A percentile compares a stretch with the other conserved stretches of the same genome.
phyloP scores from a whole-genome alignment of 2,113 vertebrate genomes.

The Serinus canaria region DNA sequence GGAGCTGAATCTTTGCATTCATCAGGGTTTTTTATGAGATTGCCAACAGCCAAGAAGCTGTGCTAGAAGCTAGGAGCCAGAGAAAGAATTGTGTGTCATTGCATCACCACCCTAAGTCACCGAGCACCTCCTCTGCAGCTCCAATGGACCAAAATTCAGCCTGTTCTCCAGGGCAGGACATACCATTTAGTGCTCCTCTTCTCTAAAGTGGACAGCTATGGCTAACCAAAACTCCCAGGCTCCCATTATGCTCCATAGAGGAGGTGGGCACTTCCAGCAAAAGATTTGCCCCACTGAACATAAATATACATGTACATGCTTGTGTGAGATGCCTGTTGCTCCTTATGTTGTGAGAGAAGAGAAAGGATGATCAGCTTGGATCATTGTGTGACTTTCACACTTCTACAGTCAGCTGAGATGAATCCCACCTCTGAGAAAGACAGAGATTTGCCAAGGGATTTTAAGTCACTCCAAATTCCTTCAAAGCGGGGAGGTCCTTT shows the following conservation, averaged over 20 bases:
- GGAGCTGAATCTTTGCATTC: not conserved
- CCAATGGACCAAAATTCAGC: not conserved
- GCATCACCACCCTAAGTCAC: not conserved
- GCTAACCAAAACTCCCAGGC: not conserved
- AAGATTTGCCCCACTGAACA: not conserved
- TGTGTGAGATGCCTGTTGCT: not conserved
- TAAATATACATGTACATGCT: not conserved
- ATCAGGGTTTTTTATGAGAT: not conserved
- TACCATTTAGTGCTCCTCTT: not conserved
- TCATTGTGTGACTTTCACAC: not conserved
- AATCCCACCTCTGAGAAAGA: not conserved
- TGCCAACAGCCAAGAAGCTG: not conserved
- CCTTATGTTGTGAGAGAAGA: not conserved
- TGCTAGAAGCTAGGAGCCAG: not conserved
- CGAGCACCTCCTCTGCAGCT: not conserved
- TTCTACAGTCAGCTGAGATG: not conserved
- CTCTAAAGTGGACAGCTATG: not conserved
- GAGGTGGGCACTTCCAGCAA: not conserved
- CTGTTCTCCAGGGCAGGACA: not conserved
- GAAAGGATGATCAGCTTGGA: not conserved
- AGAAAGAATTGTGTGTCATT: not conserved
- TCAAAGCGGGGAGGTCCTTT: not conserved
- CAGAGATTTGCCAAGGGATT: conserved; percentile 3
- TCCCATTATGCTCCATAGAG: not conserved
- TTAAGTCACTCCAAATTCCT: conserved; percentile 7